These are phyloP conservation scores for Eilema caniola DNA, from an alignment of 2,888 invertebrate species.

Conservation along the genomic window DNA sequence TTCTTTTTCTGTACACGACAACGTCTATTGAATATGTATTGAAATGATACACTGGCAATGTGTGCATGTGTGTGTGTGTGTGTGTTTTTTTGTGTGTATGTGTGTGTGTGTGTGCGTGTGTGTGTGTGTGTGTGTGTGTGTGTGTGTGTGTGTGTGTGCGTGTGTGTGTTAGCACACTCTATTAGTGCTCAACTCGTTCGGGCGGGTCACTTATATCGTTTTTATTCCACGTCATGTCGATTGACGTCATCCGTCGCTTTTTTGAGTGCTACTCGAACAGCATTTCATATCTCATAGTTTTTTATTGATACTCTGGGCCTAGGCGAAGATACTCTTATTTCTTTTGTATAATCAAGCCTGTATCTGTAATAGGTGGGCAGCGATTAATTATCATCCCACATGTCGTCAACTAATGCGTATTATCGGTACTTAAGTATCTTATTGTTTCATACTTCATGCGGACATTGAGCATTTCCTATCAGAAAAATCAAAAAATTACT, in stretches of 20 bases:
- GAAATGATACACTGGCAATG: constrained; percentile 22
- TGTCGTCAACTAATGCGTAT: background rate
- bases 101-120: constrained; percentile 13
- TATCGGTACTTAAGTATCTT: background rate
- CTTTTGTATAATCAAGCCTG: background rate
- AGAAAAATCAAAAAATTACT: too few species aligned
- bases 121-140: constrained; percentile 12
- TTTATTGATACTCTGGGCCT: constrained; percentile 3
- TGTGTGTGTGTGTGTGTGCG: constrained; percentile 10
- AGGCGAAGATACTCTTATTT: background rate
- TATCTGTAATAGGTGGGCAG: background rate
- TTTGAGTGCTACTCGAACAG: constrained; percentile 10
- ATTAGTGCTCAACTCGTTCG: constrained; percentile 15
- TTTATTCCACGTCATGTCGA: constrained; percentile 14
- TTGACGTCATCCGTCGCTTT: constrained; percentile 15
- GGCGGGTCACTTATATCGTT: constrained; percentile 16
- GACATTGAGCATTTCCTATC: too few species aligned
- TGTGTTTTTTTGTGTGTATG: too few species aligned
- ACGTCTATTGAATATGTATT: constrained; percentile 49
- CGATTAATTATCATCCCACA: background rate
- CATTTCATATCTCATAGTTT: constrained; percentile 7
- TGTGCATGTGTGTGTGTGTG: too few species aligned
- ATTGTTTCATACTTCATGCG: background rate
- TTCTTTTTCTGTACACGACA: constrained; percentile 59
- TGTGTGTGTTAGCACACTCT: constrained; percentile 21